Evolutionary conservation across 2,888 invertebrate species (phyloP).

Genomic region (Galerucella pusilla): DNA sequence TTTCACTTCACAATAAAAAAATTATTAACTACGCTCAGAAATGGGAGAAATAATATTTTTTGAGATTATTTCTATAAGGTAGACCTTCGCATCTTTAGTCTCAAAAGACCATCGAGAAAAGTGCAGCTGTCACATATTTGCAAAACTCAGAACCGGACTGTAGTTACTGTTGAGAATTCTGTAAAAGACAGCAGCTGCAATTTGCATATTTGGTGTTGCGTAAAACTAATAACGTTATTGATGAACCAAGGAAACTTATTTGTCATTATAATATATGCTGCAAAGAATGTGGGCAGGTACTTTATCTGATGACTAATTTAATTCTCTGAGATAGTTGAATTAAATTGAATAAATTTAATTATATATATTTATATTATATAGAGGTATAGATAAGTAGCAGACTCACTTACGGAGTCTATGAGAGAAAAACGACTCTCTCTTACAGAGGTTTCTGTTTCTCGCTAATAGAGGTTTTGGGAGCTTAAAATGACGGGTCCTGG

Average conservation of each 20-base stretch:
- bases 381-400: no score
- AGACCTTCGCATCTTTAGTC: slow-evolving; percentile 13
- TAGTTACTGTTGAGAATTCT: background rate
- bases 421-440: no score
- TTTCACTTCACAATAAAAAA: slow-evolving; percentile 31
- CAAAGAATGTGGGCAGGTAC: background rate
- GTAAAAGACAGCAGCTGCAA: background rate
- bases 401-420: no score
- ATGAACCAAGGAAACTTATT: background rate
- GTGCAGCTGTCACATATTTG: slow-evolving; percentile 33
- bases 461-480: no score
- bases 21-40: slow-evolving; percentile 22
- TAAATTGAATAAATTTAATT: background rate
- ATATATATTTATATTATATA: no score
- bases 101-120: slow-evolving; percentile 22
- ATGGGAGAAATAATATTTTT: slow-evolving; percentile 14
- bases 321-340: background rate
- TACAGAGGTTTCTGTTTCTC: no score
- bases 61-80: slow-evolving; percentile 23
- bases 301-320: background rate
- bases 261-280: background rate
- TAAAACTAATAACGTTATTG: slow-evolving; percentile 3
- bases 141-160: slow-evolving; percentile 27
- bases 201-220: background rate
- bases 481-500: no score